phyloP scores from a whole-genome alignment of 2,888 invertebrate species.

The Linyphia triangularis region DNA sequence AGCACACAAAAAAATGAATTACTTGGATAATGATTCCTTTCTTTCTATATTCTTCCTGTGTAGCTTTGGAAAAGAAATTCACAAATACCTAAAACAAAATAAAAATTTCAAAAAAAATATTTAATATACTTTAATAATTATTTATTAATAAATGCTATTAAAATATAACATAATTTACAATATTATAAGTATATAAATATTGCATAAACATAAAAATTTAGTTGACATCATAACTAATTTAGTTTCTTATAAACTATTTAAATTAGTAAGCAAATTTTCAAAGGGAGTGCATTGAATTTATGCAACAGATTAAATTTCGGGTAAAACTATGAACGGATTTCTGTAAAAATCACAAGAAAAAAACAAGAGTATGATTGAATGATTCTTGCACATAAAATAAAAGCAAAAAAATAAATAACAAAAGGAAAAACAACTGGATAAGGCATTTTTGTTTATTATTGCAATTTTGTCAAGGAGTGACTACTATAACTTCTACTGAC shows the following conservation, averaged over 20 bases:
- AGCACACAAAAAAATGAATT: no score
- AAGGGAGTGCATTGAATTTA: no score
- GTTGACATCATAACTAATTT: neutral
- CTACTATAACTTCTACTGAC: no score
- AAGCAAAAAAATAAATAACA: no score
- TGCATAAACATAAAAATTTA: neutral
- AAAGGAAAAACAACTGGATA: no score
- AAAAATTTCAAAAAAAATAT: neutral
- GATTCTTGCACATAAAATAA: no score
- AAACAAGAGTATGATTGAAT: no score
- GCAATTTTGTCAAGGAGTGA: no score
- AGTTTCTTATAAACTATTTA: neutral
- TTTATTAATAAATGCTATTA: neutral
- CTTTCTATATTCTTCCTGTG: slow-evolving; percentile 79
- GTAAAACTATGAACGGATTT: no score
- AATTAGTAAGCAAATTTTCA: neutral
- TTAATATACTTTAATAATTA: neutral
- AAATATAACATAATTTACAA: neutral
- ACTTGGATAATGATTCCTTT: slow-evolving; percentile 79
- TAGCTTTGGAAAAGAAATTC: slow-evolving; percentile 80
- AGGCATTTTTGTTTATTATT: no score
- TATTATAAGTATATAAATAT: neutral
- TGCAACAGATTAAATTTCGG: no score
- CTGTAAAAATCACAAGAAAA: no score
- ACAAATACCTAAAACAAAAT: slow-evolving; percentile 81